Percentiles rank a stretch among this genome's conserved stretches.
Conservation (phyloP, 2,113 vertebrate genomes). For the Polypterus senegalus region DNA sequence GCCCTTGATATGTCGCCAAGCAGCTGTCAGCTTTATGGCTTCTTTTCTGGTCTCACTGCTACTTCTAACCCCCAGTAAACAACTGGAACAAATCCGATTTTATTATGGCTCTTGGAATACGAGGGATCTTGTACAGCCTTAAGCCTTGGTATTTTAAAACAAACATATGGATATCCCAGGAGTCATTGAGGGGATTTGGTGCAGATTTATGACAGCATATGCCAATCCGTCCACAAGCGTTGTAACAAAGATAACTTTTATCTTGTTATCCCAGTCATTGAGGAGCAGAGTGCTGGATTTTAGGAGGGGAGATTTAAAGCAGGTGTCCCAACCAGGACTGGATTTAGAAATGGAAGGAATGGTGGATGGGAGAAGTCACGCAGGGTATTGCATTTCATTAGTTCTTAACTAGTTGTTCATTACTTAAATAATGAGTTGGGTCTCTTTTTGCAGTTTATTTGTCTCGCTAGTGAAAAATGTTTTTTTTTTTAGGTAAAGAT, state of each 20-base stretch:
- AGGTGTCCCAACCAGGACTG: too few relatives aligned
- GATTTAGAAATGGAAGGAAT: too few relatives aligned
- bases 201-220: slow-evolving; percentile 9
- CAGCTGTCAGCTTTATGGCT: slow-evolving; percentile 55
- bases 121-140: slow-evolving; percentile 38
- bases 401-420: too few relatives aligned
- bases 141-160: slow-evolving; percentile 27
- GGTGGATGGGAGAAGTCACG: too few relatives aligned
- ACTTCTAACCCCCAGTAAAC: slow-evolving; percentile 54
- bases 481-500: too few relatives aligned
- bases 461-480: too few relatives aligned
- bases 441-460: too few relatives aligned
- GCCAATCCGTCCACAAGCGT: neutral
- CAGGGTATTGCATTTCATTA: too few relatives aligned
- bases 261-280: slow-evolving; percentile 8
- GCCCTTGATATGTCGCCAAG: slow-evolving; percentile 49
- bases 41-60: slow-evolving; percentile 45
- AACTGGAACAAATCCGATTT: slow-evolving; percentile 63
- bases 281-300: slow-evolving; percentile 19
- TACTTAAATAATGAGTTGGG: too few relatives aligned
- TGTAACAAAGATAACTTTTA: neutral
- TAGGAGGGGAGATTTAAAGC: slow-evolving; percentile 26
- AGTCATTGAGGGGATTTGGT: slow-evolving; percentile 7
- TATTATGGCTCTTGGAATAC: slow-evolving; percentile 48
- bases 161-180: slow-evolving; percentile 2